phyloP scores from a whole-genome alignment of 2,113 vertebrate genomes.

The Mustela lutreola region DNA sequence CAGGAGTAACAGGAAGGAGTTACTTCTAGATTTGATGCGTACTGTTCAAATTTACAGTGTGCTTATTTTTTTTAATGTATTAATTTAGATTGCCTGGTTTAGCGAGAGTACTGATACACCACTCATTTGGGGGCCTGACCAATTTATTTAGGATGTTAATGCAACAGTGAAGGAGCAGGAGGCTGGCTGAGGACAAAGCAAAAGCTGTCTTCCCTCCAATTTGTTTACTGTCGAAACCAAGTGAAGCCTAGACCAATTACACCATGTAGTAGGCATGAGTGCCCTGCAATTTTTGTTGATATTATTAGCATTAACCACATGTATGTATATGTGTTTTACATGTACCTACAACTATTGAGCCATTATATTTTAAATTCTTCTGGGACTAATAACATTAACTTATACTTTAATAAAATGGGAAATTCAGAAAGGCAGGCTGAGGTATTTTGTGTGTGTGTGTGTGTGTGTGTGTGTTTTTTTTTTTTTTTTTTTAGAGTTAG shows the following conservation, averaged over 20 bases:
- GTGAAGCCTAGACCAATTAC: background rate
- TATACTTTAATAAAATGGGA: background rate
- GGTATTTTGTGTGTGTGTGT: background rate
- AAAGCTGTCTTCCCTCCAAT: background rate
- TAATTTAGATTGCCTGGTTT: background rate
- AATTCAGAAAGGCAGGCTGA: background rate
- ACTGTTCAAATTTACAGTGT: background rate
- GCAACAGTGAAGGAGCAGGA: too few relatives aligned
- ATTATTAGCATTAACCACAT: background rate
- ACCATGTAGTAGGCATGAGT: fast-evolving
- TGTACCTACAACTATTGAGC: background rate
- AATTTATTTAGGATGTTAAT: background rate
- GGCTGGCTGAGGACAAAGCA: too few relatives aligned
- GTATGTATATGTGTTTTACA: background rate
- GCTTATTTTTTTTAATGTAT: background rate
- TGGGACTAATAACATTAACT: background rate
- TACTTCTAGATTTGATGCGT: background rate
- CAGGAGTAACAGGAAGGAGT: background rate
- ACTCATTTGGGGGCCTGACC: background rate
- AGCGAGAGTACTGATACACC: background rate
- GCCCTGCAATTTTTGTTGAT: background rate
- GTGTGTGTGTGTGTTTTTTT: background rate
- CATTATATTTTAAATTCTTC: background rate
- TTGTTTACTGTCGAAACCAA: background rate
- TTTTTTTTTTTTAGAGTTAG: background rate